Evolutionary conservation across 2,888 invertebrate species (phyloP).

Genomic region (Camptogramma bilineatum): DNA sequence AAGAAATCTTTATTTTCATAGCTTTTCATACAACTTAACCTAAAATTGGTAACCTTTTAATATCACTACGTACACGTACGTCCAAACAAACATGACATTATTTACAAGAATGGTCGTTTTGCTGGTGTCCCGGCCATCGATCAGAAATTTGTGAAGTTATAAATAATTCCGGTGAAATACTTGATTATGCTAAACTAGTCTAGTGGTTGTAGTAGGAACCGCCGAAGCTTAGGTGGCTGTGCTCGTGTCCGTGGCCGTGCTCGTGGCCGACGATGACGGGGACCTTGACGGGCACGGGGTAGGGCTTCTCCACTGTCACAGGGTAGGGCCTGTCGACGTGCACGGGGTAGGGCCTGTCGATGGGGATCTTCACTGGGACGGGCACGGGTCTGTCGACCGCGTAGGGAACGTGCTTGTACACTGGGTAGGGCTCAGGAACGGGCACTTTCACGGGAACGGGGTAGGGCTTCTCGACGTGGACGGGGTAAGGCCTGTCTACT

Average conservation of each 20-base stretch:
- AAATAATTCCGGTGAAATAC: constrained; percentile 63
- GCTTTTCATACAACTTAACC: constrained; percentile 70
- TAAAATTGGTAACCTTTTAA: constrained; percentile 80
- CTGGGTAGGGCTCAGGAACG: constrained; percentile 86
- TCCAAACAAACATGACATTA: constrained; percentile 77
- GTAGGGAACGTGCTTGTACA: constrained; percentile 88
- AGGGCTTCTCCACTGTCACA: constrained; percentile 82
- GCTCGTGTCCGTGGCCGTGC: constrained; percentile 52
- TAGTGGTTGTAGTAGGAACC: constrained; percentile 75
- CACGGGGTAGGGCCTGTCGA: constrained; percentile 88
- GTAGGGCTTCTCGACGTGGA: constrained; percentile 80
- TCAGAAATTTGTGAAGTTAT: constrained; percentile 63
- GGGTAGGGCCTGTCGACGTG: constrained; percentile 79
- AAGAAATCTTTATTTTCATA: constrained; percentile 65
- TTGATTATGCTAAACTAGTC: constrained; percentile 61
- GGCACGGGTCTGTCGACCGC: constrained; percentile 87
- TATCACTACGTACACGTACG: constrained; percentile 81
- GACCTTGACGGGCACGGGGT: constrained; percentile 85
- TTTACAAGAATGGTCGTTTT: constrained; percentile 72
- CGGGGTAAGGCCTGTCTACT: constrained; percentile 87
- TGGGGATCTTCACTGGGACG: constrained; percentile 89
- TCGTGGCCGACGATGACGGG: constrained; percentile 68
- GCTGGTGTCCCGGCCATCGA: constrained; percentile 78
- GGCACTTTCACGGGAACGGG: constrained; percentile 85
- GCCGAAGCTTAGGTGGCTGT: constrained; percentile 54